These are phyloP conservation scores for Lasioglossum morio DNA, from an alignment of 2,888 invertebrate species.

Conservation along the genomic window DNA sequence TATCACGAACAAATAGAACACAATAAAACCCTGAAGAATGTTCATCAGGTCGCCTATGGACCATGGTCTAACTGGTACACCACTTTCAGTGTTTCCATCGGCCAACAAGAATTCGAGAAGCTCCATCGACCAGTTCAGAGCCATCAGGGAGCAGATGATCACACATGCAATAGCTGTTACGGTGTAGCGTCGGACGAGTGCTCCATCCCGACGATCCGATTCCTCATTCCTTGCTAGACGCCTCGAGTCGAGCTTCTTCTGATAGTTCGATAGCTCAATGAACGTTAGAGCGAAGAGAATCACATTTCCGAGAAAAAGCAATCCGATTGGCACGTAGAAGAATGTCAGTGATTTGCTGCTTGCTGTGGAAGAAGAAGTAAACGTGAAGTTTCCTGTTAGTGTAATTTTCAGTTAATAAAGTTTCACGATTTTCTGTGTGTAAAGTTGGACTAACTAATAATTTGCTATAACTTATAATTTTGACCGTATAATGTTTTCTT, in stretches of 20 bases:
- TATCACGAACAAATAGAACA: slow-evolving; percentile 88
- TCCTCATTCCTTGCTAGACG: slow-evolving; percentile 79
- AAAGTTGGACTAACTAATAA: neutral
- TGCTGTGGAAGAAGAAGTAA: slow-evolving; percentile 82
- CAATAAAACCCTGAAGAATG: slow-evolving; percentile 89
- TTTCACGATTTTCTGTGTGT: no score
- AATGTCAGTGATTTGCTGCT: slow-evolving; percentile 87
- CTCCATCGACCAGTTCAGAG: slow-evolving; percentile 89
- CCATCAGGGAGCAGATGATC: slow-evolving; percentile 88
- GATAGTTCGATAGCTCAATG: slow-evolving; percentile 84
- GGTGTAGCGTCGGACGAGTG: slow-evolving; percentile 81
- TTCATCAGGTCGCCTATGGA: slow-evolving; percentile 89
- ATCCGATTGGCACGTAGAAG: slow-evolving; percentile 88
- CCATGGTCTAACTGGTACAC: slow-evolving; percentile 79
- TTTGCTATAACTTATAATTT: no score
- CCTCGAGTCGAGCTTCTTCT: slow-evolving; percentile 86
- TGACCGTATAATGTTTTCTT: neutral
- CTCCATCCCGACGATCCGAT: slow-evolving; percentile 78
- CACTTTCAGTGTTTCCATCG: no score
- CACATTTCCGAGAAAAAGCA: slow-evolving; percentile 86
- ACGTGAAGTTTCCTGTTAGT: neutral
- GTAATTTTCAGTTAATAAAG: neutral
- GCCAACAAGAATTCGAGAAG: no score
- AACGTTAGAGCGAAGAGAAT: slow-evolving; percentile 87
- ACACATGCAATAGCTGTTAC: slow-evolving; percentile 86